phyloP scores from a whole-genome alignment of 2,888 invertebrate species.

The Apantesis nais region DNA sequence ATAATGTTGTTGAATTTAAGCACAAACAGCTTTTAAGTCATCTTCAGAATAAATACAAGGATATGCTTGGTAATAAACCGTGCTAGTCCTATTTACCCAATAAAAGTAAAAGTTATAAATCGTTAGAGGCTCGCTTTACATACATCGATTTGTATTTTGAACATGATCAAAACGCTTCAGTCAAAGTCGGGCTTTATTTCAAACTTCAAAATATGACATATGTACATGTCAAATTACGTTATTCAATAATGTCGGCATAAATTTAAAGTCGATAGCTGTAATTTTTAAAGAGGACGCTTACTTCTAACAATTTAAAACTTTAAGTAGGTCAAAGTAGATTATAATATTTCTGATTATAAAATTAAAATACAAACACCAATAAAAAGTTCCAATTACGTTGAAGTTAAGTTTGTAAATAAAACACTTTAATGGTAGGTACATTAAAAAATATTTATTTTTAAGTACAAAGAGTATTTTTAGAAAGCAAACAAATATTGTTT shows the following conservation, averaged over 20 bases:
- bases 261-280: background rate
- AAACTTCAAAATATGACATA: too few species aligned
- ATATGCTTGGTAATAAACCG: background rate
- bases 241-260: background rate
- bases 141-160: background rate
- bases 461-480: conserved; percentile 35
- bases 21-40: background rate
- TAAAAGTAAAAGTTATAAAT: background rate
- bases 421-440: conserved; percentile 15
- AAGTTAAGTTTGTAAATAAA: conserved; percentile 32
- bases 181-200: background rate
- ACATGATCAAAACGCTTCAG: background rate
- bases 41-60: background rate
- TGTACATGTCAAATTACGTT: background rate
- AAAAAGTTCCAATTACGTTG: conserved; percentile 18
- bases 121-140: background rate
- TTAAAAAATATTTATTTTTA: conserved; percentile 28
- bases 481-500: conserved; percentile 20
- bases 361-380: conserved; percentile 15
- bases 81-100: background rate
- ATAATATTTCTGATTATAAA: background rate
- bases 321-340: background rate
- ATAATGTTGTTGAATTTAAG: background rate
- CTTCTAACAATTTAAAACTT: background rate
- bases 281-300: background rate